Percentiles rank a stretch among this genome's conserved stretches.
Evolutionary conservation across 2,113 vertebrate species (phyloP).

Genomic region (Eurypyga helias): DNA sequence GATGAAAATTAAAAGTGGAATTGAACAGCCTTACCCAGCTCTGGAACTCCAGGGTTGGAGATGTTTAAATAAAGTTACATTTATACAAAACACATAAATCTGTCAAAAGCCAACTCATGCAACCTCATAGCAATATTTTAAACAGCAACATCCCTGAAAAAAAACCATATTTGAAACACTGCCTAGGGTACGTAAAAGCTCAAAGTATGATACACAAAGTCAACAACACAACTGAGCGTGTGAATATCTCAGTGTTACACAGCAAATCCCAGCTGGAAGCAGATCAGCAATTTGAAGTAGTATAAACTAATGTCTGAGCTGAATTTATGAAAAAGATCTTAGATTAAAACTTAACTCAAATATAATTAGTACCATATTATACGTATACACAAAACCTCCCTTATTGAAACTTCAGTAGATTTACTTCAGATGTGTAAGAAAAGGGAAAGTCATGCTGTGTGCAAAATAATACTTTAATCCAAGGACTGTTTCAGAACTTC

Average conservation of each 20-base stretch:
- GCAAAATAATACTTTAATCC: neutral
- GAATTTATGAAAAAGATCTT: neutral
- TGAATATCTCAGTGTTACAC: neutral
- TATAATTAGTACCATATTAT: neutral
- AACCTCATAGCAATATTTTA: neutral
- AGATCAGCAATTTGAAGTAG: neutral
- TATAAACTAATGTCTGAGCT: neutral
- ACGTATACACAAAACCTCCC: neutral
- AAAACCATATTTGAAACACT: neutral
- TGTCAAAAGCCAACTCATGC: neutral
- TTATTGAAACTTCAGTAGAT: neutral
- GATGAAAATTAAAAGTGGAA: conserved; percentile 12
- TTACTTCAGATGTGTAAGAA: neutral
- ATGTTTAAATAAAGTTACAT: neutral
- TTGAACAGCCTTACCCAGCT: neutral
- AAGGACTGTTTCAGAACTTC: neutral
- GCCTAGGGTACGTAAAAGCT: neutral
- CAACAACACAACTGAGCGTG: neutral
- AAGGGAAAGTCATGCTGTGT: neutral
- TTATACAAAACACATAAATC: neutral
- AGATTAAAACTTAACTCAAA: neutral
- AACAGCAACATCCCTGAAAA: neutral
- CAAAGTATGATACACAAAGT: neutral
- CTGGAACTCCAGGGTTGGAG: neutral
- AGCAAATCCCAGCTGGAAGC: neutral